Conservation (phyloP, 2,888 invertebrate genomes). For the Crossocerus cetratus region DNA sequence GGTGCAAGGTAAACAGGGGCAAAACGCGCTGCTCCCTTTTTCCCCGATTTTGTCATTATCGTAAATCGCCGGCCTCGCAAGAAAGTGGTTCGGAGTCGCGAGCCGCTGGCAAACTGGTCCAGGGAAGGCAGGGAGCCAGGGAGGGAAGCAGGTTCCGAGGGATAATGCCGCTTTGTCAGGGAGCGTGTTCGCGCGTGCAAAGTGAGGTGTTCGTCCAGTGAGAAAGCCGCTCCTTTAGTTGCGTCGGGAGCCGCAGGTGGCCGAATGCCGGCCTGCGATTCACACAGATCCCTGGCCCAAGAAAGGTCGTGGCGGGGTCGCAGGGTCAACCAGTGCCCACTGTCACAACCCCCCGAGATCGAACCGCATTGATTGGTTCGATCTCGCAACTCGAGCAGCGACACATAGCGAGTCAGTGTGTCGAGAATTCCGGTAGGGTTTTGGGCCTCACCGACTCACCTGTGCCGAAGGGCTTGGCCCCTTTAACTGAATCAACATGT, state of each 20-base stretch:
- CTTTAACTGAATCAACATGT: conserved; percentile 31
- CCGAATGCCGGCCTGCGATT: conserved; percentile 62
- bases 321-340: conserved; percentile 56
- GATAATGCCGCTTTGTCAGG: conserved; percentile 50
- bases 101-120: conserved; percentile 44
- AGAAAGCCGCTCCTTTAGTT: conserved; percentile 56
- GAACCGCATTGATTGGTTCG: too few relatives aligned
- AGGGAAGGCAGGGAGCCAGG: conserved; percentile 30
- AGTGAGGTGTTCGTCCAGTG: conserved; percentile 42
- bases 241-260: conserved; percentile 68
- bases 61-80: conserved; percentile 27
- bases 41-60: conserved; percentile 28
- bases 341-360: neutral
- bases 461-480: conserved; percentile 29
- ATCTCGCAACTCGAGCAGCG: too few relatives aligned
- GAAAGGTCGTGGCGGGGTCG: conserved; percentile 63
- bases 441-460: conserved; percentile 30
- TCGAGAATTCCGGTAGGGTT: too few relatives aligned
- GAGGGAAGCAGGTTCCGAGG: conserved; percentile 17
- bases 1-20: too few relatives aligned
- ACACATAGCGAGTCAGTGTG: too few relatives aligned
- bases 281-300: conserved; percentile 51
- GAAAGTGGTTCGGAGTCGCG: conserved; percentile 18
- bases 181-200: conserved; percentile 53
- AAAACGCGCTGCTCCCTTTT: conserved; percentile 2